Percentiles rank a stretch among this genome's conserved stretches.
Evolutionary conservation across 2,113 vertebrate genomes (phyloP).

Genomic region (Baryphthengus martii): DNA sequence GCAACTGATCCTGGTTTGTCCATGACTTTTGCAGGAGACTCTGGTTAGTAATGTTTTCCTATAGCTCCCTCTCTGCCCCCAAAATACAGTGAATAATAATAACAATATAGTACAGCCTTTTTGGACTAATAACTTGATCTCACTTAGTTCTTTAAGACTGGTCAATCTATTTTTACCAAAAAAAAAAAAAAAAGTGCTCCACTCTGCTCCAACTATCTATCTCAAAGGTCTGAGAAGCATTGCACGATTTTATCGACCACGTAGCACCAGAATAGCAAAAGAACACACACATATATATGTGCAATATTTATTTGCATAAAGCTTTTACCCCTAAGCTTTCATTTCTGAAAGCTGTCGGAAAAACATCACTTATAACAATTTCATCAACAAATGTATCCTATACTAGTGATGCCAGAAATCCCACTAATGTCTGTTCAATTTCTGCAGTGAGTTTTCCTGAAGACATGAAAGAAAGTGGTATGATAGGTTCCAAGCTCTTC

Average conservation of each 20-base stretch:
- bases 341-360: not conserved
- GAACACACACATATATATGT: not conserved
- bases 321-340: not conserved
- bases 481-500: not conserved
- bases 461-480: not conserved
- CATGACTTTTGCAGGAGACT: not conserved
- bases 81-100: not conserved
- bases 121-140: not conserved
- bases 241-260: not conserved
- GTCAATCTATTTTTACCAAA: not conserved
- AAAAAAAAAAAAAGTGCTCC: not conserved
- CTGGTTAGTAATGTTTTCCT: not conserved
- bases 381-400: not conserved
- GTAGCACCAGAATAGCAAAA: not conserved
- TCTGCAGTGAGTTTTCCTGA: not conserved
- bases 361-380: not conserved
- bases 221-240: not conserved
- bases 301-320: not conserved
- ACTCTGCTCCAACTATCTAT: not conserved
- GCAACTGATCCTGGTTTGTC: not conserved
- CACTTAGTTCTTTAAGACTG: not conserved
- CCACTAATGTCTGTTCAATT: not conserved
- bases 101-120: not conserved
- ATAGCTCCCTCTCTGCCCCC: not conserved
- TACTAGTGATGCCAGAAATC: not conserved